These are phyloP conservation scores for Auanema freiburgensis DNA, from an alignment of 2,888 invertebrate species.

Conservation along the genomic window DNA sequence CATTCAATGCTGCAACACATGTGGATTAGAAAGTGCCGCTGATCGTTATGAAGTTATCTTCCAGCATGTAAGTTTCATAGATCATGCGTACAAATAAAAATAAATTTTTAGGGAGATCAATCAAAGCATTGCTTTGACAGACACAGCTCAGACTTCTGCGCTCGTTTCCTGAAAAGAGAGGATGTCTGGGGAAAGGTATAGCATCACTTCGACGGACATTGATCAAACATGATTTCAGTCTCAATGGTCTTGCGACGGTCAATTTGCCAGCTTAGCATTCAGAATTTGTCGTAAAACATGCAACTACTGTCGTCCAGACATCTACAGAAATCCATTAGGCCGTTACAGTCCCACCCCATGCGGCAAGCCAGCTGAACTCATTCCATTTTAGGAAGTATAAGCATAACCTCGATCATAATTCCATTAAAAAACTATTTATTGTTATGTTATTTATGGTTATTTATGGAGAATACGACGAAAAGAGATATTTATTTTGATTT, in stretches of 20 bases:
- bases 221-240: conserved; percentile 19
- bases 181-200: conserved; percentile 46
- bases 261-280: conserved; percentile 53
- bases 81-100: conserved; percentile 3
- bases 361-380: conserved; percentile 16
- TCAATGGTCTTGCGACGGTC: conserved; percentile 54
- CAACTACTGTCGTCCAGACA: conserved; percentile 52
- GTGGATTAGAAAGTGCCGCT: conserved; percentile 51
- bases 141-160: conserved; percentile 50
- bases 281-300: conserved; percentile 58
- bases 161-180: conserved; percentile 44
- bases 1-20: conserved; percentile 57
- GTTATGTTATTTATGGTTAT: no score
- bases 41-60: conserved; percentile 54
- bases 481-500: no score
- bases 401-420: no score
- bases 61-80: conserved; percentile 33
- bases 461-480: no score
- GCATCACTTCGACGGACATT: not conserved
- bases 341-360: conserved; percentile 15
- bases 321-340: conserved; percentile 42
- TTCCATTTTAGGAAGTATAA: conserved; percentile 4
- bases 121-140: conserved; percentile 56
- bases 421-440: no score
- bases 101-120: conserved; percentile 28